Conservation (phyloP, 2,113 vertebrate genomes). For the Lagopus leucura region DNA sequence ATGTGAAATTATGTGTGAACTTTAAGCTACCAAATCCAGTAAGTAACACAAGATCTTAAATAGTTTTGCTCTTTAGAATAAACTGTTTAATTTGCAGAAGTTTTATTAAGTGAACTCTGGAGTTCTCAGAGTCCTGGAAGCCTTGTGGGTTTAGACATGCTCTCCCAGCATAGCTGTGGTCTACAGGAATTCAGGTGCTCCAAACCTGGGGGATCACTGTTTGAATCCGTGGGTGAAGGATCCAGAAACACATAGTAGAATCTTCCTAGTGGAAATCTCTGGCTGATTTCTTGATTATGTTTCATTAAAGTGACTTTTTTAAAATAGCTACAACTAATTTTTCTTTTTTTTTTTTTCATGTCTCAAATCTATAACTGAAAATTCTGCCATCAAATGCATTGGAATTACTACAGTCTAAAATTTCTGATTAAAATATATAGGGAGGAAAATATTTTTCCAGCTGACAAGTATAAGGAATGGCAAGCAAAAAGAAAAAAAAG, state of each 20-base stretch:
- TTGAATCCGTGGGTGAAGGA: background rate
- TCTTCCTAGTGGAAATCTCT: background rate
- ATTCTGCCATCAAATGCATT: background rate
- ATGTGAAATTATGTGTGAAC: background rate
- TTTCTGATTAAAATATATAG: background rate
- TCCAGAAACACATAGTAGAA: background rate
- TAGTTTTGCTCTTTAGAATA: background rate
- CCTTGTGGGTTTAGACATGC: background rate
- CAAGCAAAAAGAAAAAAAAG: background rate
- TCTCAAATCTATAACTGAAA: background rate
- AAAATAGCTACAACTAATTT: background rate
- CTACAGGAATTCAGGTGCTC: background rate
- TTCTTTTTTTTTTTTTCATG: background rate
- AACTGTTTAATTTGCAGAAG: background rate
- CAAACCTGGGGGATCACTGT: background rate
- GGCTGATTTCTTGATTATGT: background rate
- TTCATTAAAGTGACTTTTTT: rapidly evolving
- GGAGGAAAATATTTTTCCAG: background rate
- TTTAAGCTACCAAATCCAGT: background rate
- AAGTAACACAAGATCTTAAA: background rate
- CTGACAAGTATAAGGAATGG: background rate
- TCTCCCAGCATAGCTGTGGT: background rate
- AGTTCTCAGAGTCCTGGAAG: background rate
- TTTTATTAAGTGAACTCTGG: background rate
- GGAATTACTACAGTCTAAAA: background rate